A percentile compares a stretch with the other conserved stretches of the same genome.
These are phyloP conservation scores for Chrysomallon squamiferum DNA, from an alignment of 1,140 invertebrate species.

Conservation along the genomic window DNA sequence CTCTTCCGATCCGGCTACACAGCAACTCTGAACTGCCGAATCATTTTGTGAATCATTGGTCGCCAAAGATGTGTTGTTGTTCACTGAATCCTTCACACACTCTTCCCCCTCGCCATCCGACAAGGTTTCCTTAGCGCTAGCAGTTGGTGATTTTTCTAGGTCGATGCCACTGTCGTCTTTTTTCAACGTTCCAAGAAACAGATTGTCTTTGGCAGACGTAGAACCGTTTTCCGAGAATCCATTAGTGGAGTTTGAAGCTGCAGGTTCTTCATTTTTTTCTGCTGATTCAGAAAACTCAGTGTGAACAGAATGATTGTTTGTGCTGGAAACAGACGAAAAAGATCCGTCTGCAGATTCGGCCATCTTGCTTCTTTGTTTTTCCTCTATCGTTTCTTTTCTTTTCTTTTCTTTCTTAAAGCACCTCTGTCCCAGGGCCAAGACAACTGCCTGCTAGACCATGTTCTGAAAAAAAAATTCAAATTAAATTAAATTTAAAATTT, in stretches of 20 bases:
- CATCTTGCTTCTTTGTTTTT: constrained; percentile 1
- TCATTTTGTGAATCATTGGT: constrained; percentile 14
- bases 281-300: too few relatives aligned
- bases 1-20: constrained; percentile 9
- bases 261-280: not conserved
- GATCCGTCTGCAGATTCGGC: not conserved
- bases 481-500: too few relatives aligned
- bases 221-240: not conserved
- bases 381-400: too few relatives aligned
- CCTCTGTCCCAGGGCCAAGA: too few relatives aligned
- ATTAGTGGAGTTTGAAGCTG: not conserved
- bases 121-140: constrained; percentile 30
- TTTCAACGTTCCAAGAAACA: constrained; percentile 36
- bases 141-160: constrained; percentile 44
- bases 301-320: not conserved
- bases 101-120: constrained; percentile 33
- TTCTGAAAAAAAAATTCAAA: too few relatives aligned
- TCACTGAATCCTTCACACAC: constrained; percentile 29
- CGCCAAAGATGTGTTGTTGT: constrained; percentile 9
- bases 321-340: not conserved
- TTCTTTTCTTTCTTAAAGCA: too few relatives aligned
- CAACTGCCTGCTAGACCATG: too few relatives aligned
- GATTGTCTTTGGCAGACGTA: not conserved
- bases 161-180: constrained; percentile 61
- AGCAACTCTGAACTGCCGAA: constrained; percentile 15